Evolutionary conservation across 2,888 invertebrate species (phyloP).

Genomic region (Leucozona laternaria): DNA sequence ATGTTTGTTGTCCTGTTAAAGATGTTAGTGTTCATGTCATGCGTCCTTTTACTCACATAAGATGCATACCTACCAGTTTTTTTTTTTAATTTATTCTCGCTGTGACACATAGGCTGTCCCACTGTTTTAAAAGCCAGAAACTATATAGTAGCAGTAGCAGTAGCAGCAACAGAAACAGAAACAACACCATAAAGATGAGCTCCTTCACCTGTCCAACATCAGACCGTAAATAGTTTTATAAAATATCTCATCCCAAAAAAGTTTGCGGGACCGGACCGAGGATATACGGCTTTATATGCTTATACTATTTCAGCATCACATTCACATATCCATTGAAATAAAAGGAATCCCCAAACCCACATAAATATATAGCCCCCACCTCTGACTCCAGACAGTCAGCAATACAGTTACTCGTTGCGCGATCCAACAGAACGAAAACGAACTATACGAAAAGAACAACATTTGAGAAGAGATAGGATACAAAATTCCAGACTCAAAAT

Average conservation of each 20-base stretch:
- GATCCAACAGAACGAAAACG: conserved; percentile 48
- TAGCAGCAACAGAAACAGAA: conserved; percentile 23
- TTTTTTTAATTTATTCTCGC: background rate
- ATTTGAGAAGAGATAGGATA: background rate
- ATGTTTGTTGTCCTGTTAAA: no score
- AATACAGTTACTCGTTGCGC: conserved; percentile 35
- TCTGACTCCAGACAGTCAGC: conserved; percentile 20
- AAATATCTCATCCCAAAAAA: conserved; percentile 55
- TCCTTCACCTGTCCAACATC: conserved; percentile 66
- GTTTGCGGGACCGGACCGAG: background rate
- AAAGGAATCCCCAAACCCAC: conserved; percentile 66
- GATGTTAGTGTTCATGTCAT: no score
- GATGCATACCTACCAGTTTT: no score
- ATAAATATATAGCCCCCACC: conserved; percentile 66
- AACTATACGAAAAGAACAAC: conserved; percentile 10
- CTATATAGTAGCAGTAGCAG: background rate
- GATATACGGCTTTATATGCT: conserved; percentile 12
- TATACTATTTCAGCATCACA: conserved; percentile 43
- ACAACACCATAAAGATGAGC: conserved; percentile 44
- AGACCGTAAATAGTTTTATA: conserved; percentile 69
- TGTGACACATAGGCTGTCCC: background rate
- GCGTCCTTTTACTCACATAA: no score
- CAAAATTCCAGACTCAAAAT: conserved; percentile 64
- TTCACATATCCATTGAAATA: conserved; percentile 62
- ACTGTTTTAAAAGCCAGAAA: background rate